A percentile compares a stretch with the other conserved stretches of the same genome.
Evolutionary conservation across 2,888 invertebrate species (phyloP).

Genomic region (Trissoscelio sp.): DNA sequence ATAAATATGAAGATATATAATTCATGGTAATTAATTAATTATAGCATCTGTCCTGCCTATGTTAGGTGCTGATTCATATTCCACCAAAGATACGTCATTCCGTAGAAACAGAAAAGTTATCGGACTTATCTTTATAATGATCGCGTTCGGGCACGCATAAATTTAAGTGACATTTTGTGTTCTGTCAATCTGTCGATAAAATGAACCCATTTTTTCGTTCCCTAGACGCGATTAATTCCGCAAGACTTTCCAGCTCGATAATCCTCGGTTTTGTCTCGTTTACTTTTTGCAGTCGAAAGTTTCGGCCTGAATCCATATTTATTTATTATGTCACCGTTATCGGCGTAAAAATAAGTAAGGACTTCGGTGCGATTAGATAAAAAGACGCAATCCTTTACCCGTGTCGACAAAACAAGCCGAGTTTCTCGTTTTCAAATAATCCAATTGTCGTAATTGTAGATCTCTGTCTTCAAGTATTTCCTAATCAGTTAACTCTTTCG

Average conservation of each 20-base stretch:
- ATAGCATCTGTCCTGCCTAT: slow-evolving; percentile 58
- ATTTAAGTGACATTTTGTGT: slow-evolving; percentile 64
- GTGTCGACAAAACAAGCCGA: slow-evolving; percentile 11
- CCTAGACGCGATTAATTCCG: slow-evolving; percentile 42
- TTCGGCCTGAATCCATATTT: slow-evolving; percentile 39
- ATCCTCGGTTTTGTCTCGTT: slow-evolving; percentile 32
- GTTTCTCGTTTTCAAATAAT: slow-evolving; percentile 40
- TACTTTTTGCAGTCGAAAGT: slow-evolving; percentile 34
- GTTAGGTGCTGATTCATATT: slow-evolving; percentile 60
- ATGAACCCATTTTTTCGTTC: slow-evolving; percentile 48
- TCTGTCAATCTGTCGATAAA: slow-evolving; percentile 64
- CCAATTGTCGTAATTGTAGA: slow-evolving; percentile 45
- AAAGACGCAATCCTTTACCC: slow-evolving; percentile 24
- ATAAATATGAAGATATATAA: slow-evolving; percentile 58
- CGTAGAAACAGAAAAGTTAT: slow-evolving; percentile 63
- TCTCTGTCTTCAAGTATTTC: slow-evolving; percentile 9
- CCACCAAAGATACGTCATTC: slow-evolving; percentile 53
- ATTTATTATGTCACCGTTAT: slow-evolving; percentile 45
- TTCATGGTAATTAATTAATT: slow-evolving; percentile 66
- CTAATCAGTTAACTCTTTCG: slow-evolving; percentile 28
- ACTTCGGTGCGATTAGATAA: slow-evolving; percentile 44
- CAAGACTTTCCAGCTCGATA: slow-evolving; percentile 52
- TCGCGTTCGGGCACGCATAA: slow-evolving; percentile 55
- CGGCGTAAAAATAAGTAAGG: slow-evolving; percentile 36
- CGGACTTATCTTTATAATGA: slow-evolving; percentile 45